phyloP scores from a whole-genome alignment of 2,888 invertebrate species.

The Cetonia aurata region DNA sequence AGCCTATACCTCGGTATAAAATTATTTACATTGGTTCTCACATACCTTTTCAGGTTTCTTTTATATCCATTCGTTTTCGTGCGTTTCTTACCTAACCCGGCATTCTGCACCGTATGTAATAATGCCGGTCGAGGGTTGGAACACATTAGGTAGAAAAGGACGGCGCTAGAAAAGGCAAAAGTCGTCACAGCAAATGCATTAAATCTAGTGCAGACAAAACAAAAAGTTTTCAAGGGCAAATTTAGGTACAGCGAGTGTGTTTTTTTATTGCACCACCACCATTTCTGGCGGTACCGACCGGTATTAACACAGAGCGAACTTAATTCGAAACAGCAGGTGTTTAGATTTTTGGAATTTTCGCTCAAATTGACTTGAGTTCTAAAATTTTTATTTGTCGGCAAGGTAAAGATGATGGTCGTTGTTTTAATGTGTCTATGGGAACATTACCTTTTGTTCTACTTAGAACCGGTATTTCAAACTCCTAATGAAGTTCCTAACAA shows the following conservation, averaged over 20 bases:
- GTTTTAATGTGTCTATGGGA: too few relatives aligned
- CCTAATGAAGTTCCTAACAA: too few relatives aligned
- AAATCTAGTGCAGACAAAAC: slow-evolving; percentile 48
- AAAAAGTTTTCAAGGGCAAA: slow-evolving; percentile 48
- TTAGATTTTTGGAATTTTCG: slow-evolving; percentile 47
- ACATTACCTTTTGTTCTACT: too few relatives aligned
- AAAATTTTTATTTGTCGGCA: slow-evolving; percentile 38
- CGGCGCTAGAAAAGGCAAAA: slow-evolving; percentile 34
- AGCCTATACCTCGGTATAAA: slow-evolving; percentile 20
- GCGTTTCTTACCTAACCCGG: slow-evolving; percentile 33
- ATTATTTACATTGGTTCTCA: slow-evolving; percentile 33
- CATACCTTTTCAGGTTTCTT: slow-evolving; percentile 18
- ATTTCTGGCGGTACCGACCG: slow-evolving; percentile 37
- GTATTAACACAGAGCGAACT: slow-evolving; percentile 38
- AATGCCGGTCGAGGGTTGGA: slow-evolving; percentile 26
- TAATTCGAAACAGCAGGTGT: slow-evolving; percentile 48
- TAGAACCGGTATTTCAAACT: too few relatives aligned
- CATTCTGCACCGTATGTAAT: slow-evolving; percentile 35
- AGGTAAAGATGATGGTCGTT: neutral
- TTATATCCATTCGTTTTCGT: slow-evolving; percentile 31
- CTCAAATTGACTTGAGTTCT: slow-evolving; percentile 40
- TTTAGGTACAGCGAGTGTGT: slow-evolving; percentile 45
- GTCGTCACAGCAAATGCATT: slow-evolving; percentile 46
- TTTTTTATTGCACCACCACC: slow-evolving; percentile 36
- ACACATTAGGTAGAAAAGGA: slow-evolving; percentile 18